A percentile compares a stretch with the other conserved stretches of the same genome.
phyloP scores from a whole-genome alignment of 2,888 invertebrate species.

The Amaurobius ferox region DNA sequence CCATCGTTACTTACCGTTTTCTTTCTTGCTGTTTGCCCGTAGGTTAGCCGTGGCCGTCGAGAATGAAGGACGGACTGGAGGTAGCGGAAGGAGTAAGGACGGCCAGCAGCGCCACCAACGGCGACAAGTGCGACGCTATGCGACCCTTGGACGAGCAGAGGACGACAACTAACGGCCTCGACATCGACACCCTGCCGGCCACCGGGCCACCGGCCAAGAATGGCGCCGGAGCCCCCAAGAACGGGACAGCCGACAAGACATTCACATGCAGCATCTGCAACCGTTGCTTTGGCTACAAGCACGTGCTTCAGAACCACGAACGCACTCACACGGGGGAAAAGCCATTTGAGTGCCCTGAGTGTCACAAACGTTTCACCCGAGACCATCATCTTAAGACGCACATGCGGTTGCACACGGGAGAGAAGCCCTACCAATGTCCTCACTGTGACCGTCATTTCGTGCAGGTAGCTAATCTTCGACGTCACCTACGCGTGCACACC shows the following conservation, averaged over 20 bases:
- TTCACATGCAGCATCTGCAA: constrained; percentile 93
- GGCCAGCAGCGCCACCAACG: constrained; percentile 66
- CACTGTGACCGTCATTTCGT: constrained; percentile 95
- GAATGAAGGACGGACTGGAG: constrained; percentile 69
- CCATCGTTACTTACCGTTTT: constrained; percentile 60
- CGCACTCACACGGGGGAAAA: constrained; percentile 96
- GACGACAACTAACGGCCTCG: constrained; percentile 44
- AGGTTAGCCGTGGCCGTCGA: constrained; percentile 69
- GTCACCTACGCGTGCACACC: constrained; percentile 93
- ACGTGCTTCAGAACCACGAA: constrained; percentile 95
- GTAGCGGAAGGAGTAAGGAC: constrained; percentile 60
- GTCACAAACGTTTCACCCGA: constrained; percentile 93
- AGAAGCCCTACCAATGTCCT: constrained; percentile 93
- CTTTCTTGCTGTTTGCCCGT: constrained; percentile 39
- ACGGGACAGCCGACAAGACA: constrained; percentile 82
- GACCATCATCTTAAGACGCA: constrained; percentile 96
- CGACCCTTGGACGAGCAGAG: constrained; percentile 44
- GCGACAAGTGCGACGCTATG: constrained; percentile 36
- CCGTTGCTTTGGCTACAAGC: constrained; percentile 94
- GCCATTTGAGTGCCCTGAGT: constrained; percentile 93
- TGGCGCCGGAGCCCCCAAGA: constrained; percentile 26
- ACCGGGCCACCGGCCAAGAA: constrained; percentile 67
- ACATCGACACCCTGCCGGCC: constrained; percentile 54
- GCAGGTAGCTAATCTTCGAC: constrained; percentile 92
- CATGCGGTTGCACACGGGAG: constrained; percentile 93